These are phyloP conservation scores for Microcebus jonahi DNA, from an alignment of 2,113 vertebrate species.

Conservation along the genomic window DNA sequence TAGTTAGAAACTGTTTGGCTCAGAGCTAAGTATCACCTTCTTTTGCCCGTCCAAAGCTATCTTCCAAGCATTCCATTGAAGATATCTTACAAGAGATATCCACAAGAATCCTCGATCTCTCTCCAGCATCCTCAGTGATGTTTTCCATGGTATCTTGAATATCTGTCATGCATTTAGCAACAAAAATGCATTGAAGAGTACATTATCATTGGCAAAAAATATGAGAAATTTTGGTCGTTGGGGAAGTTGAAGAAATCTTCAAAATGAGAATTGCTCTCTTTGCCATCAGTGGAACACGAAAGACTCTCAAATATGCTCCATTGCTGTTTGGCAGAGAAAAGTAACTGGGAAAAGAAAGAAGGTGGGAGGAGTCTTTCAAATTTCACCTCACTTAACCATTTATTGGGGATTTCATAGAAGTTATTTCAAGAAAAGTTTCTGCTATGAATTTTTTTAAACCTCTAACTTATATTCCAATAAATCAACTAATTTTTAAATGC, in stretches of 20 bases:
- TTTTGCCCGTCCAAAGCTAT: neutral
- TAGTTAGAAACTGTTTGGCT: neutral
- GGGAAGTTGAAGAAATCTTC: neutral
- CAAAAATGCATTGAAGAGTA: neutral
- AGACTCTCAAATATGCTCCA: neutral
- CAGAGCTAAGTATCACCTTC: neutral
- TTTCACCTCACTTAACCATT: neutral
- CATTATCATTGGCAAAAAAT: neutral
- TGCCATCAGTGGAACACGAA: fast-evolving
- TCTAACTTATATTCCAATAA: neutral
- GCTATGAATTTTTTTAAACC: neutral
- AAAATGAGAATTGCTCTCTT: neutral
- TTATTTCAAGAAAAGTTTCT: neutral
- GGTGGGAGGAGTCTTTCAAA: neutral
- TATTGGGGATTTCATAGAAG: neutral
- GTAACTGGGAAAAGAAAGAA: neutral
- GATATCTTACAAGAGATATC: neutral
- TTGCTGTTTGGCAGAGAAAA: neutral
- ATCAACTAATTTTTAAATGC: neutral
- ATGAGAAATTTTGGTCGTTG: neutral
- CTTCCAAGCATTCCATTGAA: neutral
- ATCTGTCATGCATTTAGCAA: neutral
- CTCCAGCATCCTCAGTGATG: neutral
- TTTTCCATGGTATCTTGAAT: neutral
- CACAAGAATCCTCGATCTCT: neutral